phyloP scores from a whole-genome alignment of 2,113 vertebrate genomes.

The Vulpes ferrilata region DNA sequence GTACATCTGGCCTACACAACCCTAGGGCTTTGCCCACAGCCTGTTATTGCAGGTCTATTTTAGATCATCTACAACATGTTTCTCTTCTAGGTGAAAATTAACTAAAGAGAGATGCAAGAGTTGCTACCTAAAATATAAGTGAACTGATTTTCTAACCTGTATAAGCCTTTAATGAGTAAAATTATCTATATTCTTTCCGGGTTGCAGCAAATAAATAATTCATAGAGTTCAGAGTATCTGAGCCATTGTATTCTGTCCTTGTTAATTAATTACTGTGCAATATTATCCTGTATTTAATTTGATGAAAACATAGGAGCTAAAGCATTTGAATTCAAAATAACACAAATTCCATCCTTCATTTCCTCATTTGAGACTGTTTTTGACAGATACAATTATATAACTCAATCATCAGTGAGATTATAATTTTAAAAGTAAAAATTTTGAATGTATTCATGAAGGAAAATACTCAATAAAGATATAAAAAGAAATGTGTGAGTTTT shows the following conservation, averaged over 20 bases:
- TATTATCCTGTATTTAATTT: conserved; percentile 25
- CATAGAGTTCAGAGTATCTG: background rate
- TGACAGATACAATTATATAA: conserved; percentile 56
- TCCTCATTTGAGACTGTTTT: conserved; percentile 20
- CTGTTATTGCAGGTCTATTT: background rate
- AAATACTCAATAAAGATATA: conserved; percentile 12
- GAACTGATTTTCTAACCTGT: background rate
- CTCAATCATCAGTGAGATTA: conserved; percentile 9
- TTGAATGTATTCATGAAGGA: background rate
- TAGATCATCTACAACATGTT: background rate
- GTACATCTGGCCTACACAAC: background rate
- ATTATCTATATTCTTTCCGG: conserved; percentile 2
- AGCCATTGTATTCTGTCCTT: background rate
- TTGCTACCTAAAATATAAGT: conserved; percentile 10
- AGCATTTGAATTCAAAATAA: conserved; percentile 57
- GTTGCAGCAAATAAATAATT: background rate
- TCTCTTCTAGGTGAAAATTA: background rate
- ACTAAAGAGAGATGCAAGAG: background rate
- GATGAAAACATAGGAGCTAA: conserved; percentile 21
- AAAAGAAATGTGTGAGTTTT: conserved; percentile 14
- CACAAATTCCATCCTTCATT: conserved; percentile 8
- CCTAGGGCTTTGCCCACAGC: background rate
- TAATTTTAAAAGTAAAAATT: conserved; percentile 38
- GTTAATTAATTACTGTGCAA: conserved; percentile 21
- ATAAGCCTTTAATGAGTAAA: background rate